Evolutionary conservation across 2,888 invertebrate genomes (phyloP), one percentile per base, ranked within the genome.

Genomic region (Chouioia cunea): DNA sequence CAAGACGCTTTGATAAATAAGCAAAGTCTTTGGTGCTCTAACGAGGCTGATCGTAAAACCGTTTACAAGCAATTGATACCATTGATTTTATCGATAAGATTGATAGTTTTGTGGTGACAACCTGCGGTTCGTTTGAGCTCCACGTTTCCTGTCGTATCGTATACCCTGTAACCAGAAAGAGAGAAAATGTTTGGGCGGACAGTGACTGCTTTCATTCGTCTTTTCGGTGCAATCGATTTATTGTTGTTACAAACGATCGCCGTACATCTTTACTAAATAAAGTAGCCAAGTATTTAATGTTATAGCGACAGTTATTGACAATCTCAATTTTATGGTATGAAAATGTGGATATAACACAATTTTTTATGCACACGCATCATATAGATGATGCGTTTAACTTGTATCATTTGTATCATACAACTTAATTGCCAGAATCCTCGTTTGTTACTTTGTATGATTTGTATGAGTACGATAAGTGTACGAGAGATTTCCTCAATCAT

Each of bases 401-500:
- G 36, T 6, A 12, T 10, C 10, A 36, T 10, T 36, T 23, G 27
- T 52, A 18, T 43, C 27, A 71, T 73, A 78, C 72, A 74, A 73
- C 76, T 76, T 76, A 77, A 78, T 77, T 76, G 70, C 63, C 70
- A 70, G 72, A 16, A 48, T 36, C n/a, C 46, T 14, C 2, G 6
- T 43, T 36, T 10, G 23, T 36, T 36, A 36, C 36, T 36, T 36
- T 6, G n/a, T 36, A 36, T 36, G 36, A 36, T 22, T 27, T 59
- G 52, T 23, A 4, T 22, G 14, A 6, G 4, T 60, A 27, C n/a
- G 44, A 14, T 23, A 4, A 18, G 22, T 12, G 44, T 14, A 50
- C 16, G 64, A 36, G 46, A 76, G 71, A 79, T 80, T 81, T 81
- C 80, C 80, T 81, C 80, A 79, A 80, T 81, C 80, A 78, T 80